Evolutionary conservation across 2,113 vertebrate species (phyloP).

Genomic region (Pundamilia nyererei): DNA sequence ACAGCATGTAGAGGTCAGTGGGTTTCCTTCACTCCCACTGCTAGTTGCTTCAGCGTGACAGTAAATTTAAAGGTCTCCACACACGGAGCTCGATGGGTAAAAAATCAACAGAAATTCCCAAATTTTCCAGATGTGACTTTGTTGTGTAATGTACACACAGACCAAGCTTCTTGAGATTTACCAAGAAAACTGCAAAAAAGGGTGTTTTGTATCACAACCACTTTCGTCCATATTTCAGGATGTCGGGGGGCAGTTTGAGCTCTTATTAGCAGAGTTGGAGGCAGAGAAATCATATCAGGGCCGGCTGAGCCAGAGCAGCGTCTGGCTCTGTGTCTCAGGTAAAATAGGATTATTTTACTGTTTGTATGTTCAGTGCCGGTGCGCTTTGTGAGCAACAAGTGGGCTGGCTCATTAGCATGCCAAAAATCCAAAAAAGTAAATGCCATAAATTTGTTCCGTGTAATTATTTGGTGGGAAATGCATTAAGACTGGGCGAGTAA

Average conservation of each 20-base stretch:
- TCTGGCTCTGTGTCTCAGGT: fast-evolving
- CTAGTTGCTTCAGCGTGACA: not conserved
- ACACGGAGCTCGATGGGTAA: not conserved
- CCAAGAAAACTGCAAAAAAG: not conserved
- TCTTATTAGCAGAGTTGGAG: not conserved
- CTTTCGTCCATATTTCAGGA: not conserved
- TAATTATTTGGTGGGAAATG: not conserved
- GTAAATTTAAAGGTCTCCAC: not conserved
- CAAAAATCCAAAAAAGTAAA: not conserved
- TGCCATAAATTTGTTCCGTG: not conserved
- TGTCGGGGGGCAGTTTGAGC: not conserved
- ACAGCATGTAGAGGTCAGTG: not conserved
- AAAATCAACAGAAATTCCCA: not conserved
- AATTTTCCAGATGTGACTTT: not conserved
- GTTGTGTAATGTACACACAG: fast-evolving
- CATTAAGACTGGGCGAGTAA: not conserved
- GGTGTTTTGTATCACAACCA: fast-evolving
- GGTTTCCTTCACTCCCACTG: not conserved
- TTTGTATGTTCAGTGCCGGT: not conserved
- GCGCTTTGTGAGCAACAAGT: not conserved
- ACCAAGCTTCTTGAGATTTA: not conserved
- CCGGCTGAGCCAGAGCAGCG: not conserved
- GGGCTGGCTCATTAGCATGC: not conserved
- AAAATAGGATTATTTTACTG: not conserved
- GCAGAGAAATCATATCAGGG: not conserved